phyloP scores from a whole-genome alignment of 2,888 invertebrate genomes.

The Alloplasta piceator region DNA sequence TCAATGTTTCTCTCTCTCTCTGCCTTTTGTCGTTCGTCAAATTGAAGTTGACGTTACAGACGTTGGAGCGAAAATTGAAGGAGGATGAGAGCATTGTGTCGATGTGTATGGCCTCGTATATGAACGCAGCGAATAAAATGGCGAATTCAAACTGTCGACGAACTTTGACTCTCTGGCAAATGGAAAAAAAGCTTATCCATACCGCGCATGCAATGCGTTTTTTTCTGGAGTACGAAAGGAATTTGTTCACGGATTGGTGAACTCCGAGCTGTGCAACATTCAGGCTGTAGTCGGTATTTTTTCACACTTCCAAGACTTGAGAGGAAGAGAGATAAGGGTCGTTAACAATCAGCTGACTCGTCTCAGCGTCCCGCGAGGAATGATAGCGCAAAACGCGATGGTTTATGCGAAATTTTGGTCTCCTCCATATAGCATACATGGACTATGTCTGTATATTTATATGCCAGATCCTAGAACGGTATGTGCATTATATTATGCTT shows the following conservation, averaged over 20 bases:
- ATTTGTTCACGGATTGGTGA: slow-evolving; percentile 25
- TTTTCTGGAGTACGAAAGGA: not conserved
- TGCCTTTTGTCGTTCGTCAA: not conserved
- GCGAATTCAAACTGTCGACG: not conserved
- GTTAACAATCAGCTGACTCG: slow-evolving; percentile 34
- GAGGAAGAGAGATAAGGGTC: not conserved
- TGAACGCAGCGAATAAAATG: not conserved
- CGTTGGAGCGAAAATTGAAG: not conserved
- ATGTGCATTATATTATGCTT: not conserved
- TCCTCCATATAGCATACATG: slow-evolving; percentile 12
- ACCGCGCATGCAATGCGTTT: not conserved
- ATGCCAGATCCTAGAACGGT: slow-evolving; percentile 16
- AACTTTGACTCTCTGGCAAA: not conserved
- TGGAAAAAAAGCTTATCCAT: not conserved
- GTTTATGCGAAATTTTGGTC: slow-evolving; percentile 2
- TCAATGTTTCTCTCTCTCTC: not conserved
- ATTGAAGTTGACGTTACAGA: not conserved
- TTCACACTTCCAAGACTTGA: not conserved
- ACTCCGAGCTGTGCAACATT: slow-evolving; percentile 4
- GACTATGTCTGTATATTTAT: slow-evolving; percentile 12
- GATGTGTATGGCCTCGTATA: not conserved
- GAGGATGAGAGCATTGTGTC: not conserved
- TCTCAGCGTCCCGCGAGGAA: slow-evolving; percentile 27
- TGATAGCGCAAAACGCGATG: slow-evolving; percentile 29
- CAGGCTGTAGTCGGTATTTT: not conserved